phyloP scores from a whole-genome alignment of 64 coral and sea anemone species.

The Dendrophyllia cribrosa region DNA sequence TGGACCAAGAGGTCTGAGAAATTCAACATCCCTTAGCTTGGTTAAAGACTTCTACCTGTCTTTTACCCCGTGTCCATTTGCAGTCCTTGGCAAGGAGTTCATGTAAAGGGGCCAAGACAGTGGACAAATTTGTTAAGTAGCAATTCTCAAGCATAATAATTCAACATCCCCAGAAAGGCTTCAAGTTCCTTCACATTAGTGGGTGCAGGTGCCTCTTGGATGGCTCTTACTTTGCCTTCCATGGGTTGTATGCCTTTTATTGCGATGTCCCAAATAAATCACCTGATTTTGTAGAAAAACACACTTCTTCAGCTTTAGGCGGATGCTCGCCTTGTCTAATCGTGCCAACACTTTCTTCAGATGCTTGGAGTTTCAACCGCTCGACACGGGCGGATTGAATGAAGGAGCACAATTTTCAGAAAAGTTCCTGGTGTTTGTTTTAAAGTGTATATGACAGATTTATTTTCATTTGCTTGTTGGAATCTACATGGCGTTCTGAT shows the following conservation, averaged over 20 bases:
- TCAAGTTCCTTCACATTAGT: constrained; percentile 36
- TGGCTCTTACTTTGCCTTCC: constrained; percentile 27
- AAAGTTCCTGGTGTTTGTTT: too few species aligned
- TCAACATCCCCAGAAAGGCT: neutral
- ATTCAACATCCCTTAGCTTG: neutral
- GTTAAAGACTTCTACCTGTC: constrained; percentile 28
- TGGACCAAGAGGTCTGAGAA: constrained; percentile 21
- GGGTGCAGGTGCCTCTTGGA: neutral
- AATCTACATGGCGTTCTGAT: too few species aligned
- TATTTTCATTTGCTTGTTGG: too few species aligned
- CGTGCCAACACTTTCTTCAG: constrained; percentile 9
- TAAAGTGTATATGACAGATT: too few species aligned
- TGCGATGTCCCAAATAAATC: neutral
- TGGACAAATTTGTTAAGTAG: constrained; percentile 39
- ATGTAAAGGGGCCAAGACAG: constrained; percentile 16
- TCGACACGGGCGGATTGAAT: too few species aligned
- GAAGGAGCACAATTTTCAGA: too few species aligned
- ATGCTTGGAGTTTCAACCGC: neutral
- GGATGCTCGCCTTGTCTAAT: neutral
- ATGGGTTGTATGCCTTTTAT: constrained; percentile 34
- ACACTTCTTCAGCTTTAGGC: constrained; percentile 8
- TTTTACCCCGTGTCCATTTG: constrained; percentile 20
- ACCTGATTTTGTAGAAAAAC: neutral
- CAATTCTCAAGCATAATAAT: constrained; percentile 45
- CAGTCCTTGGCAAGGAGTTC: neutral